phyloP scores from a whole-genome alignment of 64 coral and sea anemone species.

The Astreopora myriophthalma region DNA sequence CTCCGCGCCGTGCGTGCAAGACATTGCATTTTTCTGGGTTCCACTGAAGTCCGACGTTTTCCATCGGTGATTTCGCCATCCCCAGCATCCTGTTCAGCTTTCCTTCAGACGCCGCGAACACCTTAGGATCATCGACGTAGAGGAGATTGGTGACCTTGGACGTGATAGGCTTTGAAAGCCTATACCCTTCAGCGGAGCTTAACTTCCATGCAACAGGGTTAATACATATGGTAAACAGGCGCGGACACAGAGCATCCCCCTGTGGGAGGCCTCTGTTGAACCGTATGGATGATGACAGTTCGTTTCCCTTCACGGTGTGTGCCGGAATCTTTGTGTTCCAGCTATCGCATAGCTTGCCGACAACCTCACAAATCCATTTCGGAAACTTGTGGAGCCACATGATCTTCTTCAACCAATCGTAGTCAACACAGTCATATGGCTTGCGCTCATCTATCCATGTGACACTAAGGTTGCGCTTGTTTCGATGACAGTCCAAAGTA shows the following conservation, averaged over 20 bases:
- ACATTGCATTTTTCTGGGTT: no score
- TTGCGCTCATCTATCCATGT: slow-evolving; percentile 30
- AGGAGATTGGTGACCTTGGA: neutral
- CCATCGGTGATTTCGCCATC: neutral
- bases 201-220: no score
- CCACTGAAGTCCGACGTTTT: neutral
- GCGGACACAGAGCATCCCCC: no score
- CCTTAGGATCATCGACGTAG: no score
- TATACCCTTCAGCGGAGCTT: no score
- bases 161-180: neutral
- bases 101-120: no score
- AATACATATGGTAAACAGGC: no score
- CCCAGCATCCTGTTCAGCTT: neutral
- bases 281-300: no score
- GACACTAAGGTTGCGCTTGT: neutral
- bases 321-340: slow-evolving; percentile 34
- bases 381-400: slow-evolving; percentile 37
- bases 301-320: slow-evolving; percentile 27
- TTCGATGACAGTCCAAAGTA: neutral
- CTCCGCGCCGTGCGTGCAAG: no score
- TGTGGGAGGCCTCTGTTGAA: no score
- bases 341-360: slow-evolving; percentile 43
- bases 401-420: slow-evolving; percentile 50
- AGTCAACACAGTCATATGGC: slow-evolving; percentile 40
- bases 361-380: neutral